Percentiles rank a stretch among this genome's conserved stretches.
Evolutionary conservation across 2,888 invertebrate genomes (phyloP).

Genomic region (Orchesella flavescens): DNA sequence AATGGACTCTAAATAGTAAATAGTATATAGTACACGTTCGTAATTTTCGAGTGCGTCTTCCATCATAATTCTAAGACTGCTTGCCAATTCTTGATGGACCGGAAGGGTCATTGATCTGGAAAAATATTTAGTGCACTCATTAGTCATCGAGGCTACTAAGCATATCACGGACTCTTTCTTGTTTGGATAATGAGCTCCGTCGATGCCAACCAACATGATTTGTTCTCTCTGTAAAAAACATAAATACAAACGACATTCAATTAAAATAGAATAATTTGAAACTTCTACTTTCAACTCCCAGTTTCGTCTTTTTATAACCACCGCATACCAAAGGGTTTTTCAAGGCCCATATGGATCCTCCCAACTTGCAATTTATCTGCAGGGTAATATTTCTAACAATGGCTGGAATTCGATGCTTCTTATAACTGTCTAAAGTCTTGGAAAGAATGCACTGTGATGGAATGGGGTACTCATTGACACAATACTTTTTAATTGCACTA

Average conservation of each 20-base stretch:
- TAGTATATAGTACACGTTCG: neutral
- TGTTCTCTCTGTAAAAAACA: conserved; percentile 73
- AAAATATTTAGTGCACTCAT: conserved; percentile 85
- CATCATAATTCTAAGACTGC: conserved; percentile 74
- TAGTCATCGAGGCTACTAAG: conserved; percentile 87
- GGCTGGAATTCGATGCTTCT: conserved; percentile 83
- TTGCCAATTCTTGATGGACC: conserved; percentile 62
- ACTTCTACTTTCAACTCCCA: no score
- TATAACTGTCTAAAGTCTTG: conserved; percentile 76
- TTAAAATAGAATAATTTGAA: no score
- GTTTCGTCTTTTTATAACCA: no score
- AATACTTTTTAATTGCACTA: no score
- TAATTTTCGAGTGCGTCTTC: conserved; percentile 76
- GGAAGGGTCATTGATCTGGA: conserved; percentile 75
- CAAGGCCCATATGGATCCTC: conserved; percentile 92
- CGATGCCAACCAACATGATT: conserved; percentile 90
- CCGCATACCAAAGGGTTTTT: conserved; percentile 82
- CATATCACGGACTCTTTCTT: conserved; percentile 80
- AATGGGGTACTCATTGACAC: no score
- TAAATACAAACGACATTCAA: no score
- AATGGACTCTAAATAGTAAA: no score
- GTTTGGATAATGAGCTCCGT: conserved; percentile 85
- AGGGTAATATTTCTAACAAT: conserved; percentile 91
- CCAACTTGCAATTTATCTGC: conserved; percentile 96
- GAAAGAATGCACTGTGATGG: no score